phyloP scores from a whole-genome alignment of 1,140 invertebrate genomes.

The Andricus grossulariae region DNA sequence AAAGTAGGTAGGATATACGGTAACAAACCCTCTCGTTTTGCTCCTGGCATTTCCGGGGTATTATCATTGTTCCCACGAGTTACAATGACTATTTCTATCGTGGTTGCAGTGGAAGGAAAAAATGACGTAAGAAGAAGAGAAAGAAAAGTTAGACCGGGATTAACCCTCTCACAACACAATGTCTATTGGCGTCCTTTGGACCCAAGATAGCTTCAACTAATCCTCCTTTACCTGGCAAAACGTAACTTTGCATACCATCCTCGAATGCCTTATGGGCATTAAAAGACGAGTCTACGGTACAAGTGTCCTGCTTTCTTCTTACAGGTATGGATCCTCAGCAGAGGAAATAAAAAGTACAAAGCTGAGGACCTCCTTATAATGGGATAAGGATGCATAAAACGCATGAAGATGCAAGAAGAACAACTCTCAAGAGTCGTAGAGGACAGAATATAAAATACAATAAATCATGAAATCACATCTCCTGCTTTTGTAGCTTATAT shows the following conservation, averaged over 20 bases:
- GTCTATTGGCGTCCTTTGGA: slow-evolving; percentile 45
- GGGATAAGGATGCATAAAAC: too few species aligned
- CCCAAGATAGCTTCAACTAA: slow-evolving; percentile 62
- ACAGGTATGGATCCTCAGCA: neutral
- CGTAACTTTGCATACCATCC: neutral
- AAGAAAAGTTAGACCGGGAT: slow-evolving; percentile 36
- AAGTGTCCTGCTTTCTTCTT: neutral
- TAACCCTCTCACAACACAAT: slow-evolving; percentile 41
- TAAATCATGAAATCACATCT: too few species aligned
- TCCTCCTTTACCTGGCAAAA: slow-evolving; percentile 35
- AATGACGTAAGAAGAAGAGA: neutral
- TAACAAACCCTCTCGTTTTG: slow-evolving; percentile 35
- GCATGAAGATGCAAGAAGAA: too few species aligned
- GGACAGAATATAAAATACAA: too few species aligned
- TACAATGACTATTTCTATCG: slow-evolving; percentile 40
- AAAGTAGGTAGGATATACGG: slow-evolving; percentile 39
- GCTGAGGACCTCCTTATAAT: too few species aligned
- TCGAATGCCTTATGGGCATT: neutral
- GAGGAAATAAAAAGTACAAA: too few species aligned
- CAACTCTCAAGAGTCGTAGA: too few species aligned
- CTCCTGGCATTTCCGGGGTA: slow-evolving; percentile 38
- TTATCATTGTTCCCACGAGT: slow-evolving; percentile 46
- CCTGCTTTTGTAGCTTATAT: too few species aligned
- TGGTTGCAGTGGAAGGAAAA: slow-evolving; percentile 15
- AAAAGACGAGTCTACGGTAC: neutral